Evolutionary conservation across 2,888 invertebrate species (phyloP).

Genomic region (Vesta saturnalis): DNA sequence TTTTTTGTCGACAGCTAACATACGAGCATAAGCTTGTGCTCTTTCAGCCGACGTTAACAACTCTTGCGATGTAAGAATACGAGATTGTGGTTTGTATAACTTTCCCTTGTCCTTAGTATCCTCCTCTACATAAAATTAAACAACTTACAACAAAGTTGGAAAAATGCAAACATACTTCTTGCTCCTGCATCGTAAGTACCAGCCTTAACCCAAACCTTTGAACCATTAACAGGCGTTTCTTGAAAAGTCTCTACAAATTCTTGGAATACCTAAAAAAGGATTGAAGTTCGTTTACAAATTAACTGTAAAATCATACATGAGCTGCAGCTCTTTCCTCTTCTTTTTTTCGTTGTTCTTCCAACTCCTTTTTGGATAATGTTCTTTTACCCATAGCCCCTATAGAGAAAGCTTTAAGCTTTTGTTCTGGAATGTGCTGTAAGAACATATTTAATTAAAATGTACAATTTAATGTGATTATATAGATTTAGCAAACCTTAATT

Average conservation of each 20-base stretch:
- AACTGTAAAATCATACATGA: conserved; percentile 69
- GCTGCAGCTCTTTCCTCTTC: conserved; percentile 93
- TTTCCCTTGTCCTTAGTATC: conserved; percentile 90
- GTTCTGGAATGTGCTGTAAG: conserved; percentile 65
- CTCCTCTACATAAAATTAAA: conserved; percentile 71
- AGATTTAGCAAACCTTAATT: conserved; percentile 9
- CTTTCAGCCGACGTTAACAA: conserved; percentile 70
- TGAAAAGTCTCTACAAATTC: conserved; percentile 98
- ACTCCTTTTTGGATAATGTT: conserved; percentile 80
- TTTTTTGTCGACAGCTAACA: conserved; percentile 71
- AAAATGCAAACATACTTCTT: conserved; percentile 72
- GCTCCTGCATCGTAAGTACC: conserved; percentile 96
- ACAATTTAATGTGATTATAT: background rate
- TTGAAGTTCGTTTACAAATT: background rate
- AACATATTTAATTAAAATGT: background rate
- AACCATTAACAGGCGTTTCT: conserved; percentile 80
- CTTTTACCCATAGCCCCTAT: conserved; percentile 79
- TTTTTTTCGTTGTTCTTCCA: conserved; percentile 87
- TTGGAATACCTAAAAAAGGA: conserved; percentile 79
- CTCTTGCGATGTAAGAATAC: conserved; percentile 68
- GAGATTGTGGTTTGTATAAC: conserved; percentile 90
- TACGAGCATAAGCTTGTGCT: conserved; percentile 75
- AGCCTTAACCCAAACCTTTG: conserved; percentile 97
- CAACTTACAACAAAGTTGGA: background rate
- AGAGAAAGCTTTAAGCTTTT: conserved; percentile 80